Evolutionary conservation across 2,888 invertebrate species (phyloP), one percentile per base, ranked within the genome.

Genomic region (Heliconius charithonia): DNA sequence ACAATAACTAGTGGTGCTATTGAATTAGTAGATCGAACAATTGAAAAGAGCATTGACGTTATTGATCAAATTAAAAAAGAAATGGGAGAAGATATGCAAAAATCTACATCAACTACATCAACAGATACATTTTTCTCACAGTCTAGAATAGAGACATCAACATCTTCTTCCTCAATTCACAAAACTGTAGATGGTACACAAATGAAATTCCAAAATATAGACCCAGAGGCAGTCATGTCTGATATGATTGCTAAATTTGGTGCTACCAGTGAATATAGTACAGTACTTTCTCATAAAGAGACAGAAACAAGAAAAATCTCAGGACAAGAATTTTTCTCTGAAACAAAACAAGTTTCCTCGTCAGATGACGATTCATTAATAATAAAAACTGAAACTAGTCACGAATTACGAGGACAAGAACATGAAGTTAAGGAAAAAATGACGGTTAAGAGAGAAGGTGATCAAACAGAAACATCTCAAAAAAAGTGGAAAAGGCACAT

Each of bases 1-100:
- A 95, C 95, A 37, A 89, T 94, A 56, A 95, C 95, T 0, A 95
- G 90, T 75, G 96, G 95, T 81, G 95, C 95, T 45, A 95, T 93
- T 83, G 96, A 95, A 85, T 87, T 95, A 51, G 95, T 95, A 19
- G 95, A 96, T 85, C 89, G 94, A 62, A 92, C 93, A 1, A 91
- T 95, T 27, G 93, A 94, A 86, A 94, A 92, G 81, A 94, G 94
- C 76, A 90, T 93, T 63, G 90, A 90, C 71, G 92, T 93, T 0
- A 91, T 92, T 66, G 92, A 92, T 82, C 92, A 95, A 88, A 93
- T 93, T 51, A 92, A 93, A 80, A 89, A 91, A 84, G 93, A 95
- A 87, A 89, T 94, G 89, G 88, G 92, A 88, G 95, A 94, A 87
- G 94, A 93, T 80, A 81, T 91, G 82, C 90, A 93, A 79, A 93